Evolutionary conservation across 2,797 vertebrate genomes (phyloP).

Genomic region (Spea hammondii): DNA sequence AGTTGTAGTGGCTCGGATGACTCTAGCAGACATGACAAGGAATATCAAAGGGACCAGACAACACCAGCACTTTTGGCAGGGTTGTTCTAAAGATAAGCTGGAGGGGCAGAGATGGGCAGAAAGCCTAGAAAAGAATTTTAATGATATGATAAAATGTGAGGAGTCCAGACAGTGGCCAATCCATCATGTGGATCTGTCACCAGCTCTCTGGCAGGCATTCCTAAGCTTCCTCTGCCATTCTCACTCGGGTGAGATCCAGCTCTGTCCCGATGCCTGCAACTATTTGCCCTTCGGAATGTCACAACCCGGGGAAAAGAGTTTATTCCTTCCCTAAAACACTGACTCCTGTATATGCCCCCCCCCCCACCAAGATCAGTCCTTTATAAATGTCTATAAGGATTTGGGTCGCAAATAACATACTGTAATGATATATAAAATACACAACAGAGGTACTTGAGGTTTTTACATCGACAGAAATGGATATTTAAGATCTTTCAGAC

Average conservation of each 20-base stretch:
- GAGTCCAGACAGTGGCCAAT: constrained; percentile 18
- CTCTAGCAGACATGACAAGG: not conserved
- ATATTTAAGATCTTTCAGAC: too few species aligned
- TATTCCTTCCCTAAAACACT: not conserved
- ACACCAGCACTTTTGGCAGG: not conserved
- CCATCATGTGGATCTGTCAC: constrained; percentile 7
- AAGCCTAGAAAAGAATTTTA: constrained; percentile 31
- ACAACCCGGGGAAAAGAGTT: not conserved
- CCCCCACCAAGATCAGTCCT: too few species aligned
- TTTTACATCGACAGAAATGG: too few species aligned
- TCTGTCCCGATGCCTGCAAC: not conserved
- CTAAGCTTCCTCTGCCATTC: not conserved
- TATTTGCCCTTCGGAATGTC: not conserved
- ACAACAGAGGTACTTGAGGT: too few species aligned
- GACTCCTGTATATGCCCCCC: too few species aligned
- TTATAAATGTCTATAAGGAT: too few species aligned
- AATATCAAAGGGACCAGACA: constrained; percentile 22
- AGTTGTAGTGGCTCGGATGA: too few species aligned
- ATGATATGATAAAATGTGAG: constrained; percentile 23
- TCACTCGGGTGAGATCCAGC: not conserved
- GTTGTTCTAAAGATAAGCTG: constrained; percentile 33
- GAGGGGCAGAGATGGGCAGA: not conserved
- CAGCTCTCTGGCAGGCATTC: not conserved
- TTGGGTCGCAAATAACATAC: too few species aligned
- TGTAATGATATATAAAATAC: too few species aligned